Base-by-base conservation (phyloP, 53 echinoderm and acorn worm genomes). In the Astropecten irregularis region DNA sequence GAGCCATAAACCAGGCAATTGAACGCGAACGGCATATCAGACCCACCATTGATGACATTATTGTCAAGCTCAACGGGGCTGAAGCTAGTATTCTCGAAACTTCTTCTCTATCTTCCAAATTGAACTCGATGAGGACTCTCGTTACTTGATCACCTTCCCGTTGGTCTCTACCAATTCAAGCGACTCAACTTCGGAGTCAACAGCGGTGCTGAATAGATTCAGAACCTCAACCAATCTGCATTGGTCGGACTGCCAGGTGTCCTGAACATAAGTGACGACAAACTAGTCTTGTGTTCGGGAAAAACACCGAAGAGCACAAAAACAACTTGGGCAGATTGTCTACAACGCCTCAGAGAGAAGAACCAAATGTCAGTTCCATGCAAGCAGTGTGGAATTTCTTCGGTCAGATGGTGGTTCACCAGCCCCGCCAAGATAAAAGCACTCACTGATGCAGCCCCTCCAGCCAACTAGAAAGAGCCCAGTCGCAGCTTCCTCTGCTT, bases 61-160 rank as follows among this genome's bases (percentile, higher is more conserved):
- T 92, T 14, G 60, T 66, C 40, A 71, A 66, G 34, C 72, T 88
- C 0, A 88, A 84, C 36, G 92, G 92, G 13, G 57, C 88, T 30
- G 9, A 31, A n/a, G n/a, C n/a, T n/a, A 65, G 42, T 77, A 0
- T 92, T 88, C 39, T 83, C 84, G 9, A 91, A 88, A 48, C 72
- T 91, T 16, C 88, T 88, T 30, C 71, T 93, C 1, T 93, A 93
- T 55, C 93, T 90, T 60, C n/a, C 93, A 94, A 59, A 61, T 94
- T 11, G 76, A 88, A 60, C 73, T 94, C 13, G 54, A 68, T 35
- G 85, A 84, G 40, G 76, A 85, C 26, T 90, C 88, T n/a, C 38
- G 83, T 3, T 66, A 42, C 11, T 42, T 42, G 42, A 42, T 11
- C 42, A 42, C 42, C 11, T 42, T 42, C 42, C 11, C 42, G 42